A percentile compares a stretch with the other conserved stretches of the same genome.
phyloP scores from a whole-genome alignment of 1,140 invertebrate genomes.

The Drosophila murphyi region DNA sequence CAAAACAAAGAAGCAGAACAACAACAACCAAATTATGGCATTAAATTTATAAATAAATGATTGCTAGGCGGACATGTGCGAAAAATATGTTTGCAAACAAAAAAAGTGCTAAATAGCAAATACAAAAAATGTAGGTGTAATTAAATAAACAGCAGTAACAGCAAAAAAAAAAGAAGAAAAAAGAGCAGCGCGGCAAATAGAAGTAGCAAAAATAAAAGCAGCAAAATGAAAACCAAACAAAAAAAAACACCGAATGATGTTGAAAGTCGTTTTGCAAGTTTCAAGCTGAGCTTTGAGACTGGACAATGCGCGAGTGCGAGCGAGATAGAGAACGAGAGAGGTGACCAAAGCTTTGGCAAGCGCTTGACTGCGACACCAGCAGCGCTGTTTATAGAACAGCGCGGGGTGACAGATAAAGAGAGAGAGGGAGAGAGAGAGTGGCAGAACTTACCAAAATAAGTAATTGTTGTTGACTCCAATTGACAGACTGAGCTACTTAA shows the following conservation, averaged over 20 bases:
- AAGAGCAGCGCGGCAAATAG: conserved; percentile 38
- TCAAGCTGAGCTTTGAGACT: conserved; percentile 48
- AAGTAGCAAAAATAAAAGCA: conserved; percentile 40
- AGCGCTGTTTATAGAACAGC: conserved; percentile 31
- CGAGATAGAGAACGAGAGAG: conserved; percentile 10
- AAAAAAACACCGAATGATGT: conserved; percentile 58
- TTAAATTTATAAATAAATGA: conserved; percentile 46
- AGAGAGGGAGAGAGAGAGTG: not conserved
- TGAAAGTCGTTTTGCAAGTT: conserved; percentile 84
- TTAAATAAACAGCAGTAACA: conserved; percentile 56
- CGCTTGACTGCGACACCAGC: conserved; percentile 23
- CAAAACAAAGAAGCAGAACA: conserved; percentile 7
- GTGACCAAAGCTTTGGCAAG: conserved; percentile 20
- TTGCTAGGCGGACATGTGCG: conserved; percentile 59
- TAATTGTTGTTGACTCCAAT: conserved; percentile 26
- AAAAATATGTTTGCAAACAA: conserved; percentile 22
- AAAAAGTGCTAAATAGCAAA: conserved; percentile 44
- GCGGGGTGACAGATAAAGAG: not conserved
- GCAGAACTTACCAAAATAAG: conserved; percentile 36
- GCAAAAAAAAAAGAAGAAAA: not conserved
- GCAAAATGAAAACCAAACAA: conserved; percentile 19
- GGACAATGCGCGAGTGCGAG: conserved; percentile 20
- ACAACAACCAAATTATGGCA: conserved; percentile 40
- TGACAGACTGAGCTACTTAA: conserved; percentile 46
- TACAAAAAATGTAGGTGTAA: conserved; percentile 64